Evolutionary conservation across 2,888 invertebrate species (phyloP), one percentile per base, ranked within the genome.

Genomic region (Tholera decimalis): DNA sequence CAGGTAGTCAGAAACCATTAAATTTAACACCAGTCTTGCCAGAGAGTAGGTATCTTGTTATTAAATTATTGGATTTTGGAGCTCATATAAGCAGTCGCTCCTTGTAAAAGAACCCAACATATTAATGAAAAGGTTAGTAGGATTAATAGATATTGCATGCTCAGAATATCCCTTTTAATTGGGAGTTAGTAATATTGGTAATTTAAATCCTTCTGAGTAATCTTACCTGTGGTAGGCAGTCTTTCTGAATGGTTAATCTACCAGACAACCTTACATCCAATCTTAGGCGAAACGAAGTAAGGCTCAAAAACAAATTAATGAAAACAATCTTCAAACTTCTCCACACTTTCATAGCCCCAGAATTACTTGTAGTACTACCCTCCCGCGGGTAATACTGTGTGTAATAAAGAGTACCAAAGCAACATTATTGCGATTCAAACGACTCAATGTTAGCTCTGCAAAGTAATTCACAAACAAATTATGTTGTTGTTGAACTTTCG

Each of bases 371-470:
- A 83, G 71, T 80, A 69, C 33, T 46, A 74, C 84, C 82, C 82
- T 80, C 85, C 82, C 83, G 60, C 51, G 80, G 81, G 86, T 85
- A 84, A 83, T 79, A 80, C 77, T 66, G 73, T 80, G 71, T 73
- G 85, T 84, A 88, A 89, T 89, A 89, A 89, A 88, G 84, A 83
- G 77, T 80, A 85, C 80, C 76, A 63, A 43, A 68, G 76, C 68
- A 82, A 83, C 83, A 86, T 86, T 85, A 84, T 82, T 81, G 75
- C 82, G 75, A 79, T 78, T 67, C 79, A 77, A 79, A 79, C 74
- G 64, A 57, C 77, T 66, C 78, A 67, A 51, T 77, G 76, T 79
- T 82, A 78, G 57, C 69, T 26, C 53, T 43, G 41, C 71, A 75
- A 82, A 81, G 80, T 83, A 83, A 85, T 85, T 84, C 81, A 66